These are phyloP conservation scores for Agelaius phoeniceus DNA, from an alignment of 2,113 vertebrate species.

Conservation along the genomic window DNA sequence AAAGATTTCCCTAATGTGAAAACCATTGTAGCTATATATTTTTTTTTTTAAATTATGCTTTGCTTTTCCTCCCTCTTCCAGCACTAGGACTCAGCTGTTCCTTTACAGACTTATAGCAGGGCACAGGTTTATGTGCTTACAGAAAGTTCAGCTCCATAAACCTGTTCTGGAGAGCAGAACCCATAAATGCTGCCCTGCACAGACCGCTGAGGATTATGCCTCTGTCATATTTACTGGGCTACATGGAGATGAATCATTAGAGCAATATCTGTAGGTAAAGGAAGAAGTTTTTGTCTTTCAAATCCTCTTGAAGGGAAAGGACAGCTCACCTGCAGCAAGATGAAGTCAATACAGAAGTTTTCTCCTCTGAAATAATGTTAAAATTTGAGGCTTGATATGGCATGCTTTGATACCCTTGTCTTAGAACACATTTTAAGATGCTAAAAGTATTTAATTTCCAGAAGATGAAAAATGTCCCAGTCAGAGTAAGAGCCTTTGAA, in stretches of 20 bases:
- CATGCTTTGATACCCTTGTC: not conserved
- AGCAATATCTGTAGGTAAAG: not conserved
- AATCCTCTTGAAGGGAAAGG: not conserved
- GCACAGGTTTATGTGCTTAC: not conserved
- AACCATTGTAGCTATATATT: not conserved
- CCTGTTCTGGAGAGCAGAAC: not conserved
- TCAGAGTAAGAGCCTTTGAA: not conserved
- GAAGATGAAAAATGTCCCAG: not conserved
- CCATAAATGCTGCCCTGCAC: not conserved
- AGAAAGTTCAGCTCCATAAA: conserved; percentile 10
- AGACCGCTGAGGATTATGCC: not conserved
- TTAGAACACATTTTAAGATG: not conserved
- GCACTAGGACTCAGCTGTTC: not conserved
- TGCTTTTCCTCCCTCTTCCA: not conserved
- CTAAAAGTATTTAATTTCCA: not conserved
- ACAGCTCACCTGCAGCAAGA: not conserved
- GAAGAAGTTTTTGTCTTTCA: not conserved
- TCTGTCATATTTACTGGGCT: not conserved
- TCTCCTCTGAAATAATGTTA: not conserved
- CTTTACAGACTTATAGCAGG: not conserved
- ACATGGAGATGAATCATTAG: not conserved
- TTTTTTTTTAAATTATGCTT: no score
- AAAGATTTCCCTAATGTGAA: not conserved
- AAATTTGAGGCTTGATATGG: not conserved
- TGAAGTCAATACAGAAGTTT: not conserved